phyloP scores from a whole-genome alignment of 2,797 vertebrate species.

The Acrossocheilus wenchowensis region DNA sequence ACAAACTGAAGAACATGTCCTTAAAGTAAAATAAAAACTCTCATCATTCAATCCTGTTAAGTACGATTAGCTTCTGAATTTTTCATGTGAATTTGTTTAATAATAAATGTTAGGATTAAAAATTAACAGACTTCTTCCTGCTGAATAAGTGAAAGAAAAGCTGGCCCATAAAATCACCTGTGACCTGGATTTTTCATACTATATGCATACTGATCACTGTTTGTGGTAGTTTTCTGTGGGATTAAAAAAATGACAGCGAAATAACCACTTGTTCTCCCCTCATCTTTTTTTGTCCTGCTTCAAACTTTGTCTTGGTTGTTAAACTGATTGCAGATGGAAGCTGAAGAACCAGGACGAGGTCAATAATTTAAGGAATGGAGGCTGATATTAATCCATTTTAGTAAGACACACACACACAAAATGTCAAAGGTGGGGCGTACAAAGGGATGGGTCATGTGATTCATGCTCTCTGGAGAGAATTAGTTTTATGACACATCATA shows the following conservation, averaged over 20 bases:
- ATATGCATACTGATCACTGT: constrained; percentile 53
- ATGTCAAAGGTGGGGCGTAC: constrained; percentile 75
- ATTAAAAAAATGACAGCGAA: constrained; percentile 16
- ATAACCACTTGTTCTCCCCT: constrained; percentile 52
- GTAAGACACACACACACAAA: constrained; percentile 71
- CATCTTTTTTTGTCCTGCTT: constrained; percentile 44
- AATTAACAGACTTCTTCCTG: constrained; percentile 71
- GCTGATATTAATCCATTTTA: constrained; percentile 80
- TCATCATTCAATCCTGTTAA: constrained; percentile 65
- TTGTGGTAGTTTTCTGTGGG: neutral
- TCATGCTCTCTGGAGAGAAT: constrained; percentile 73
- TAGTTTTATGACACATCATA: constrained; percentile 79
- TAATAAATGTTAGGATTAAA: constrained; percentile 79
- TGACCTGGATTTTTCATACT: constrained; percentile 37
- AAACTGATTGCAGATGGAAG: constrained; percentile 71
- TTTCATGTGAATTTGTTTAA: constrained; percentile 75
- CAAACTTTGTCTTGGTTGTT: constrained; percentile 42
- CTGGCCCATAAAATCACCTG: constrained; percentile 33
- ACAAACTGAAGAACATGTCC: constrained; percentile 2
- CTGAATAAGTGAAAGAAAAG: constrained; percentile 74
- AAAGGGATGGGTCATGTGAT: constrained; percentile 78
- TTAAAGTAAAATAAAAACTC: constrained; percentile 59
- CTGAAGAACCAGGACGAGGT: constrained; percentile 63
- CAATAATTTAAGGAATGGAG: constrained; percentile 78
- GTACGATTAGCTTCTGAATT: constrained; percentile 76